Evolutionary conservation across 2,888 invertebrate species (phyloP), one percentile per base, ranked within the genome.

Genomic region (Caenorhabditis imperialis): DNA sequence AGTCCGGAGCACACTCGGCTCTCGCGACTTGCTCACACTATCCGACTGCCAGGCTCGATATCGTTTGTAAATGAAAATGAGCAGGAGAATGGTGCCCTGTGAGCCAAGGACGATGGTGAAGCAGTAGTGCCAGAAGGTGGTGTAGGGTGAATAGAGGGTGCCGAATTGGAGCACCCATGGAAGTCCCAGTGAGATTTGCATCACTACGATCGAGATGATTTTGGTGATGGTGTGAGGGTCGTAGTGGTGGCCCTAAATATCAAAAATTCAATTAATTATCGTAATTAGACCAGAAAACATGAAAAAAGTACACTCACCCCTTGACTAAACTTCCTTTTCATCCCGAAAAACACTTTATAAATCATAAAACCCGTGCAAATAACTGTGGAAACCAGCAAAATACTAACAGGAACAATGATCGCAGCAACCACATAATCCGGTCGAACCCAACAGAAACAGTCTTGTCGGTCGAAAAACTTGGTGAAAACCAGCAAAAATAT

Each of bases 161-260:
- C 81, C 67, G 51, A 83, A 84, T 61, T 84, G 84, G 8, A 83
- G 76, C n/a, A 81, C 75, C 84, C 82, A 83, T 12, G 84, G 84
- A 18, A 81, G 61, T 23, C 84, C 84, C 2, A 84, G 61, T 0
- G 81, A 79, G 20, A 84, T 74, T 45, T 82, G 82, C 75, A 84
- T 81, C 6, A 81, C 60, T 0, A 83, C 50, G 1, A 84, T 71
- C 1, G 79, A 74, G 10, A 79, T 38, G 3, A 84, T 60, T 37
- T 79, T 79, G 5, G 69, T 57, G 44, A 55, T 57, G 6, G 72
- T 30, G 18, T 71, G 63, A 12, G 72, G 63, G 30, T 76, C 76
- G 53, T 76, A 69, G 38, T 76, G 69, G 37, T 65, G 72, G 30
- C 65, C 65, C 65, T 65, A 50, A 20, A 57, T 53, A 1, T 14